Evolutionary conservation across 1,140 invertebrate genomes (phyloP).

Genomic region (Littorina saxatilis): DNA sequence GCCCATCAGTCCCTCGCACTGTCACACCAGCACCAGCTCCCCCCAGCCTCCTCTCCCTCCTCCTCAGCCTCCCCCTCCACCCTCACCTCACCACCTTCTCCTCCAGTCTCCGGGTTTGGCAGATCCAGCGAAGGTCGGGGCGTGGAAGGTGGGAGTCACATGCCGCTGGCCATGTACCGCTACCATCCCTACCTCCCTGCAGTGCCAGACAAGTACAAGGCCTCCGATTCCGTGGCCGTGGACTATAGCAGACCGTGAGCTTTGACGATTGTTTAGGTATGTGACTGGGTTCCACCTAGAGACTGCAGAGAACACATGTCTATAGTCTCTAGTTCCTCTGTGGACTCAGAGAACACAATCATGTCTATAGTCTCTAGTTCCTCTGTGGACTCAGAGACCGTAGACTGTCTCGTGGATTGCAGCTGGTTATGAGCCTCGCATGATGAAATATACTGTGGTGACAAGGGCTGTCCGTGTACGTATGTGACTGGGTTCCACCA

Average conservation of each 20-base stretch:
- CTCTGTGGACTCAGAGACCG: too few relatives aligned
- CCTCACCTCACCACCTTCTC: slow-evolving; percentile 3
- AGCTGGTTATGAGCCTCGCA: too few relatives aligned
- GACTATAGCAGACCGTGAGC: slow-evolving; percentile 23
- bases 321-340: too few relatives aligned
- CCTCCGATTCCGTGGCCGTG: slow-evolving; percentile 4
- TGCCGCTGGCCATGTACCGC: slow-evolving; percentile 25
- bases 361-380: too few relatives aligned
- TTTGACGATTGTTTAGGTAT: too few relatives aligned
- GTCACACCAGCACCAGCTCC: slow-evolving; percentile 9
- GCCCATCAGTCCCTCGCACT: slow-evolving; percentile 2
- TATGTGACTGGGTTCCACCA: too few relatives aligned
- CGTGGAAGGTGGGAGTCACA: neutral
- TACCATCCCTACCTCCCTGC: slow-evolving; percentile 29
- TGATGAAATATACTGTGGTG: too few relatives aligned
- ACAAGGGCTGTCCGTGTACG: too few relatives aligned
- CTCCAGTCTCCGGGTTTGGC: neutral
- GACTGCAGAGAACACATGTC: too few relatives aligned
- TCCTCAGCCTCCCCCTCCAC: slow-evolving; percentile 22
- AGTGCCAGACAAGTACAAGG: slow-evolving; percentile 21
- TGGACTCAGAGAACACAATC: too few relatives aligned
- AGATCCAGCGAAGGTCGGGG: neutral
- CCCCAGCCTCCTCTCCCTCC: neutral
- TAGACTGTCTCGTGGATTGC: too few relatives aligned
- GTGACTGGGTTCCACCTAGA: too few relatives aligned